A percentile compares a stretch with the other conserved stretches of the same genome.
Evolutionary conservation across 2,888 invertebrate species (phyloP).

Genomic region (Xestoiulus laeticollis): DNA sequence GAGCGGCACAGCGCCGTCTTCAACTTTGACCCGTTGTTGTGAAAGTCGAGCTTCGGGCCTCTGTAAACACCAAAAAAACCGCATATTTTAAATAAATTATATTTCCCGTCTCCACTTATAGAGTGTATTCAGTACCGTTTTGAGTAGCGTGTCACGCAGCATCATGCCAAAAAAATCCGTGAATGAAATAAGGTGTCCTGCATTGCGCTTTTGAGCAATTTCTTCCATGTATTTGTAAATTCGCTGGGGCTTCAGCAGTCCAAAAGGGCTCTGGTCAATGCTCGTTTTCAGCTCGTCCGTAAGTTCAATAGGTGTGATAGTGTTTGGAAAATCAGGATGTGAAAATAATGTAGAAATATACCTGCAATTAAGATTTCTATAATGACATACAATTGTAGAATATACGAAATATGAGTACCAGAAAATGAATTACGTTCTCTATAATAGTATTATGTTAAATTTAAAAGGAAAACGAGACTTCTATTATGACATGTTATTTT

Average conservation of each 20-base stretch:
- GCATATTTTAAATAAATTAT: not conserved
- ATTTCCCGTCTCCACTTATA: not conserved
- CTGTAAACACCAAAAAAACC: conserved; percentile 58
- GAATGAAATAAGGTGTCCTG: conserved; percentile 66
- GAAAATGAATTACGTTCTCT: no score
- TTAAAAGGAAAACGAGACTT: no score
- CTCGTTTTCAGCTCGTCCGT: conserved; percentile 63
- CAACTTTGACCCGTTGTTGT: conserved; percentile 62
- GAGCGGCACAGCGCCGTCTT: conserved; percentile 63
- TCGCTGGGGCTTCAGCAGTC: conserved; percentile 61
- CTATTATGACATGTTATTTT: no score
- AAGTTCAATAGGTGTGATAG: conserved; percentile 61
- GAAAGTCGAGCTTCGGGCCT: conserved; percentile 62
- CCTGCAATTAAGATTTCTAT: conserved; percentile 59
- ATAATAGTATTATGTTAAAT: no score
- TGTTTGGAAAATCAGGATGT: conserved; percentile 59
- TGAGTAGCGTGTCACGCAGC: conserved; percentile 65
- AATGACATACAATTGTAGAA: not conserved
- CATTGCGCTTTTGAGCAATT: conserved; percentile 62
- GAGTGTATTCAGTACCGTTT: conserved; percentile 61
- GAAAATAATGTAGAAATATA: conserved; percentile 65
- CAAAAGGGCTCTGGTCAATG: conserved; percentile 62
- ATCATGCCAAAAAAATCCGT: conserved; percentile 67
- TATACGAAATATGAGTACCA: no score
- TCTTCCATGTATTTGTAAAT: conserved; percentile 61